Evolutionary conservation across 2,113 vertebrate species (phyloP).

Genomic region (Psophia crepitans): DNA sequence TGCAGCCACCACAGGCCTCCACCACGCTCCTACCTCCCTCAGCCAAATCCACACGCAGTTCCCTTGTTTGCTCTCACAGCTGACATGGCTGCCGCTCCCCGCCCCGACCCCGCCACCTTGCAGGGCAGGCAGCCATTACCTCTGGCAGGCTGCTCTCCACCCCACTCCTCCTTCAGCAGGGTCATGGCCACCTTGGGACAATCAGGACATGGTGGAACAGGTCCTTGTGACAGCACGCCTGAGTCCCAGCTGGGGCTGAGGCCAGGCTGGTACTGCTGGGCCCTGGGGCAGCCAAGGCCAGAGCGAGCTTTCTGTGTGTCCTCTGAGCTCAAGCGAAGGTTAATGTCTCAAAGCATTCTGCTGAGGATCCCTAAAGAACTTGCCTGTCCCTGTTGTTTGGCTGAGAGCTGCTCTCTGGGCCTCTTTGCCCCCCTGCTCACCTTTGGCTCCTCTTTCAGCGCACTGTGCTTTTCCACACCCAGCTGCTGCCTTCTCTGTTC

Average conservation of each 20-base stretch:
- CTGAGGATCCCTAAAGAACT: background rate
- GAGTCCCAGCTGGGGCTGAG: background rate
- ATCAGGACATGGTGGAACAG: fast-evolving
- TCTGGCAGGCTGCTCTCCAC: fast-evolving
- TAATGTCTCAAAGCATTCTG: background rate
- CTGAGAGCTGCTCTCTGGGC: background rate
- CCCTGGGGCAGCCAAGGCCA: no score
- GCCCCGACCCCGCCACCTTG: background rate
- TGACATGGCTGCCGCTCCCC: background rate
- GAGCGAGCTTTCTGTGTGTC: background rate
- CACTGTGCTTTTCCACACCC: background rate
- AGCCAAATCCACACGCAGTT: fast-evolving
- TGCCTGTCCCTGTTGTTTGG: background rate
- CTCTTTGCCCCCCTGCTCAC: fast-evolving
- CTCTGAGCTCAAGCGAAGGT: background rate
- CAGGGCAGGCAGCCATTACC: background rate
- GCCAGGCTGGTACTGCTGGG: background rate
- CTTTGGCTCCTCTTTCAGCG: background rate
- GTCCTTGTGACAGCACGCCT: fast-evolving
- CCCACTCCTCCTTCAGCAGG: background rate
- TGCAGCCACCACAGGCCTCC: background rate
- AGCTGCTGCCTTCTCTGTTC: background rate
- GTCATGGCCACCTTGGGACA: fast-evolving
- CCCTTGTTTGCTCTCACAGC: background rate
- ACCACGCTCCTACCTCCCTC: background rate